Conservation (phyloP, 2,113 vertebrate species). For the Campylomormyrus numenius region DNA sequence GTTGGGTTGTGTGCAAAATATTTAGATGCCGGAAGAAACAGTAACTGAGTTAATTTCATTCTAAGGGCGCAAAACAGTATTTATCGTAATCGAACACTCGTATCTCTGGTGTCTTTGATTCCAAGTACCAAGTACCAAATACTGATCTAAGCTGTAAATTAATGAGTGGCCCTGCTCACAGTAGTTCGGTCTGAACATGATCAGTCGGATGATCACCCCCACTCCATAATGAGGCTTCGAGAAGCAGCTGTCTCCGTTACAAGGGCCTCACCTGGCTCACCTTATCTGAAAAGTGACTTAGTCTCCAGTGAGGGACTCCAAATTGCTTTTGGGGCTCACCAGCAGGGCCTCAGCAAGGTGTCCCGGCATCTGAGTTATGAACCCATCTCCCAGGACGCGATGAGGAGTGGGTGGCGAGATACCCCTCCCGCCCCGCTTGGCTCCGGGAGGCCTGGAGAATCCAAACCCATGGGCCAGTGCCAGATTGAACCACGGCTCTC, state of each 20-base stretch:
- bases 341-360: conserved; percentile 13
- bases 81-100: neutral
- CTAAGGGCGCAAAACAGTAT: neutral
- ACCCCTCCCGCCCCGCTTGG: neutral
- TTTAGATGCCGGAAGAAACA: neutral
- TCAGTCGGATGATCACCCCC: neutral
- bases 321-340: conserved; percentile 29
- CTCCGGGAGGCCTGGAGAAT: neutral
- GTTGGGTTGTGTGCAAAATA: neutral
- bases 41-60: neutral
- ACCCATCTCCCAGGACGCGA: neutral
- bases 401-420: neutral
- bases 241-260: conserved; percentile 14
- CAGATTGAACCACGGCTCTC: neutral
- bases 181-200: neutral
- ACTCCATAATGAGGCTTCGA: neutral
- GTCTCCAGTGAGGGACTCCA: conserved; percentile 14
- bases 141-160: neutral
- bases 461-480: neutral
- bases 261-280: neutral
- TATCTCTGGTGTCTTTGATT: neutral
- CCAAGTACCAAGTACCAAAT: neutral
- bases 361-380: neutral
- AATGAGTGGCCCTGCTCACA: neutral
- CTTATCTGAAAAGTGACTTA: conserved; percentile 21